Evolutionary conservation across 2,797 vertebrate species (phyloP), one percentile per base, ranked within the genome.

Genomic region (Echiichthys vipera): DNA sequence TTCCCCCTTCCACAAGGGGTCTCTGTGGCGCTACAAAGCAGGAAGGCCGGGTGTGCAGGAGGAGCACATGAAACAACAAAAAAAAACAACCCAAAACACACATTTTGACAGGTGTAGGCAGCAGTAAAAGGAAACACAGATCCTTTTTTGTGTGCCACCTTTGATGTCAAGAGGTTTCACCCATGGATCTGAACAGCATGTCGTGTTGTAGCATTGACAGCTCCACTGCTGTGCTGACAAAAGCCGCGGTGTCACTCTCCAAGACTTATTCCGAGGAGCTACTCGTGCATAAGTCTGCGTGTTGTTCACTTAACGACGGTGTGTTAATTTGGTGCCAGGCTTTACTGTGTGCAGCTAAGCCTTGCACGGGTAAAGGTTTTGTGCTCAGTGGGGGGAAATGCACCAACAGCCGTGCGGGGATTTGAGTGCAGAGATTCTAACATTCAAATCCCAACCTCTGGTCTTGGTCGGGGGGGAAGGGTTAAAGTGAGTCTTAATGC

Each of bases 1-100:
- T 29, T 36, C 22, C 45, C 29, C 34, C 5, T 6, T 76, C 92
- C 93, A 94, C 87, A 73, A 88, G 93, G 91, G 90, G 92, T 80
- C 92, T 90, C 90, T 92, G 72, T 90, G 80, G 87, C 49, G 85
- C 86, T 78, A 32, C 87, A 87, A 10, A 86, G 85, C 58, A 43
- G 34, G 17, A 39, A 13, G 66, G 34, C 40, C 25, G 1, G 22
- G 34, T n/a, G 57, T 63, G 74, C 47, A 70, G 69, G 27, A 70
- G 24, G 39, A 82, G 56, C 47, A 62, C 43, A 78, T 58, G 45
- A 77, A 80, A 71, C 78, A 71, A 66, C 74, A 65, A 69, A 76
- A 62, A 66, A 62, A 20, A 55, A 40, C 40, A 32, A 4, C 11
- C 20, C 9, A 17, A 74, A 75, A 75, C 56, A 50, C 62, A 76